These are phyloP conservation scores for Symphodus melops DNA, from an alignment of 2,113 vertebrate genomes.

Conservation along the genomic window DNA sequence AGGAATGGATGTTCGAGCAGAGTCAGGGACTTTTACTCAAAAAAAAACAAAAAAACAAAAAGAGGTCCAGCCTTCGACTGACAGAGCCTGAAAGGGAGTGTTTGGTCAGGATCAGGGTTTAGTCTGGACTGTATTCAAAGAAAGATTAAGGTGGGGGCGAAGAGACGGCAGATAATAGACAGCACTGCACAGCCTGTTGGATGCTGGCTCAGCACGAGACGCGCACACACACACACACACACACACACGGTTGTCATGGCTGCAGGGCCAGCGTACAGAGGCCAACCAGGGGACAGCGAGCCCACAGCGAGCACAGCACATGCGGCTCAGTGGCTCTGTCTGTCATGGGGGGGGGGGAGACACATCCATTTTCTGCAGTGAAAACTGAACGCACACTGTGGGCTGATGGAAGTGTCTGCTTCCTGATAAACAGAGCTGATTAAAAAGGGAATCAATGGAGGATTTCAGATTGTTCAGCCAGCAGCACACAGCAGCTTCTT, in stretches of 20 bases:
- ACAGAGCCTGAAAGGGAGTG: slow-evolving; percentile 21
- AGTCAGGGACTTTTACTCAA: slow-evolving; percentile 38
- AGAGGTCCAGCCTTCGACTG: slow-evolving; percentile 7
- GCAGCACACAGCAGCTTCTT: slow-evolving; percentile 39
- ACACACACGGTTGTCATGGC: slow-evolving; percentile 19
- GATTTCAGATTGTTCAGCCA: slow-evolving; percentile 60
- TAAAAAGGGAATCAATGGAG: slow-evolving; percentile 68
- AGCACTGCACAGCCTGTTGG: slow-evolving; percentile 19
- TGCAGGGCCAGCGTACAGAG: slow-evolving; percentile 41
- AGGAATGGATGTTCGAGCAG: slow-evolving; percentile 36
- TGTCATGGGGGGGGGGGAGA: no score
- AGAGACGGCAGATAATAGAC: slow-evolving; percentile 32
- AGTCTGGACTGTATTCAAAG: slow-evolving; percentile 28
- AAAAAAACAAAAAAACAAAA: slow-evolving; percentile 34
- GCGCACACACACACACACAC: slow-evolving; percentile 35
- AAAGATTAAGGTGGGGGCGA: slow-evolving; percentile 40
- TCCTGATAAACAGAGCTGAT: slow-evolving; percentile 56
- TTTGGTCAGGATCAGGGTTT: slow-evolving; percentile 30
- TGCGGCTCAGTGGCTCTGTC: neutral
- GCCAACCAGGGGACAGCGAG: slow-evolving; percentile 37
- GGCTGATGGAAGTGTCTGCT: slow-evolving; percentile 45
- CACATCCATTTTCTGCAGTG: neutral
- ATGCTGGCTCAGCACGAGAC: slow-evolving; percentile 52
- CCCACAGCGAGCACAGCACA: slow-evolving; percentile 12
- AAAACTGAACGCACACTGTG: slow-evolving; percentile 52